phyloP scores from a whole-genome alignment of 2,113 vertebrate species.

The Tetrao urogallus region DNA sequence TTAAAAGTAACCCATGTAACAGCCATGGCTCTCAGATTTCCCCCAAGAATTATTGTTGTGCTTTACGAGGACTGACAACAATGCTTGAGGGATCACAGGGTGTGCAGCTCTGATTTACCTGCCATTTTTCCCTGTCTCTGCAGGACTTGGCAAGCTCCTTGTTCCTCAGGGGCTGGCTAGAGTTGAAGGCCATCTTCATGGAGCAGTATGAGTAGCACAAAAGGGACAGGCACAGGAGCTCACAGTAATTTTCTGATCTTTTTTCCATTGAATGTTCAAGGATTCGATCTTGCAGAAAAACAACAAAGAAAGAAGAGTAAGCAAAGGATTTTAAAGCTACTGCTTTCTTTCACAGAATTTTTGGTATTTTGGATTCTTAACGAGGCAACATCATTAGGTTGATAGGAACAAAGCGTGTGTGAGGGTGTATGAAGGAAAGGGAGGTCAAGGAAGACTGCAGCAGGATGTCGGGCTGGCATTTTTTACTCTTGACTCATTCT shows the following conservation, averaged over 20 bases:
- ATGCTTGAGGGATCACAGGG: not conserved
- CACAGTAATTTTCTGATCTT: not conserved
- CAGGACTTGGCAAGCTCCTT: not conserved
- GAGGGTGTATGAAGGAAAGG: not conserved
- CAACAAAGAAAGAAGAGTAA: not conserved
- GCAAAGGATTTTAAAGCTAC: not conserved
- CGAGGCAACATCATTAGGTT: not conserved
- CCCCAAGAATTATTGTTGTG: not conserved
- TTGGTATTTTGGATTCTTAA: not conserved
- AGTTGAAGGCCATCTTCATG: not conserved
- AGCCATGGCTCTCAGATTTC: not conserved
- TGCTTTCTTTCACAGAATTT: not conserved
- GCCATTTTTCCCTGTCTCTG: not conserved
- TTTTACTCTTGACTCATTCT: slow-evolving; percentile 23
- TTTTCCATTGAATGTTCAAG: not conserved
- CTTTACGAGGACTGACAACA: not conserved
- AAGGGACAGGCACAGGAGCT: accelerated
- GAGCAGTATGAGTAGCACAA: not conserved
- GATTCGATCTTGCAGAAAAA: not conserved
- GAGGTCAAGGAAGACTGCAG: not conserved
- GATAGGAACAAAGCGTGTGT: not conserved
- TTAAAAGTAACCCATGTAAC: not conserved
- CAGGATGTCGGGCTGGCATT: not conserved
- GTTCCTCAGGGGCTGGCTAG: not conserved
- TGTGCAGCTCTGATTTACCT: not conserved